Evolutionary conservation across 2,888 invertebrate genomes (phyloP).

Genomic region (Gasteruption jaculator): DNA sequence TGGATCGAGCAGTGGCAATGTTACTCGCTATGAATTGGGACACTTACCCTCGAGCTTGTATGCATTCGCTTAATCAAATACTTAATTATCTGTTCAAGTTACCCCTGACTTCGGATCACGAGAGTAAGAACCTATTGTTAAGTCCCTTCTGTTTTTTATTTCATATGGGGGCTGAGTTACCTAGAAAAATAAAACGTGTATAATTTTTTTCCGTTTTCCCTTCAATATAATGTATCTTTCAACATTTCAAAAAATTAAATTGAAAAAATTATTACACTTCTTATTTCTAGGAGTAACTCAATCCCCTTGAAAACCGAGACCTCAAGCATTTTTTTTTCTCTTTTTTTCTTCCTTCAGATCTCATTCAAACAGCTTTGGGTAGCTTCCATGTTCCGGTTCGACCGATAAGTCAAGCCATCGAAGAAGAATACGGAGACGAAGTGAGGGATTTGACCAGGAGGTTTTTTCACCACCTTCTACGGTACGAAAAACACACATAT

Average conservation of each 20-base stretch:
- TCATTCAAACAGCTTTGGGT: constrained; percentile 73
- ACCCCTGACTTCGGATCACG: constrained; percentile 58
- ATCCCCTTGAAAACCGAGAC: constrained; percentile 1
- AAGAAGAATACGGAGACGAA: constrained; percentile 72
- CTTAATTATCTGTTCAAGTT: constrained; percentile 62
- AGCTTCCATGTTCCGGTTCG: constrained; percentile 71
- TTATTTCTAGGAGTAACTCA: too few relatives aligned
- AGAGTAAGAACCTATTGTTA: constrained; percentile 48
- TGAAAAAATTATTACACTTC: too few relatives aligned
- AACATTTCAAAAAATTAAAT: too few relatives aligned
- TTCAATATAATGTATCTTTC: too few relatives aligned
- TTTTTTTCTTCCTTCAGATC: constrained; percentile 31
- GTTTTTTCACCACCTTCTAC: constrained; percentile 81
- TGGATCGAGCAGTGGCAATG: constrained; percentile 67
- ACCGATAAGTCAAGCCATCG: constrained; percentile 63
- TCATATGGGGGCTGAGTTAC: too few relatives aligned
- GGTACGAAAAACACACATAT: constrained; percentile 54
- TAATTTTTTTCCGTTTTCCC: too few relatives aligned
- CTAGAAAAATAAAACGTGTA: too few relatives aligned
- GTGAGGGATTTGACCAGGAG: constrained; percentile 78
- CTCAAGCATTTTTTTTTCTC: too few relatives aligned
- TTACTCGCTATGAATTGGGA: constrained; percentile 74
- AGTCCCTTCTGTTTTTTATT: neutral
- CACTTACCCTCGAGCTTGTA: constrained; percentile 68
- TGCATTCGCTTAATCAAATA: constrained; percentile 70